These are phyloP conservation scores for Calidris pygmaea DNA, from an alignment of 2,113 vertebrate genomes.

Conservation along the genomic window DNA sequence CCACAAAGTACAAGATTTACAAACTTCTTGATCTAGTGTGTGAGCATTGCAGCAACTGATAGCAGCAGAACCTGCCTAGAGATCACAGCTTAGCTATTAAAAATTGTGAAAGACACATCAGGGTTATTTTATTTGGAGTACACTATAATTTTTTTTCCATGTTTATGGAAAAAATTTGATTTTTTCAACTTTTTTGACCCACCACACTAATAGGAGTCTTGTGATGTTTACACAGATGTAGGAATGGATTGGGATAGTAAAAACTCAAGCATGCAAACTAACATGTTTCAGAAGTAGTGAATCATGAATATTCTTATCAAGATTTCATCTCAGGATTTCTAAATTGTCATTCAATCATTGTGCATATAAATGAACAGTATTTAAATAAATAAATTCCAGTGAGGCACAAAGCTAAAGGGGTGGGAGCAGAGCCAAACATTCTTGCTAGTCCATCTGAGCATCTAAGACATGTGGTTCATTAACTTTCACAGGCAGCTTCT, in stretches of 20 bases:
- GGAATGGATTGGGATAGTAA: neutral
- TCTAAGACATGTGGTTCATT: neutral
- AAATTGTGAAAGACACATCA: neutral
- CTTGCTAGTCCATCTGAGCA: neutral
- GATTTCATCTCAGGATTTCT: neutral
- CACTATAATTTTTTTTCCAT: neutral
- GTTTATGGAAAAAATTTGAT: neutral
- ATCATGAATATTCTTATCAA: neutral
- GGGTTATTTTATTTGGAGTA: neutral
- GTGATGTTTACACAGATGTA: too few relatives aligned
- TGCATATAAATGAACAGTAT: neutral
- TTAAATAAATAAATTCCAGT: neutral
- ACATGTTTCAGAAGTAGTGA: neutral
- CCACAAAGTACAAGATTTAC: neutral
- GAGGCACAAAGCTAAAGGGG: neutral
- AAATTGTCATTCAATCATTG: neutral
- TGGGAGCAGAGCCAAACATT: neutral
- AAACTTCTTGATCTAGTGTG: neutral
- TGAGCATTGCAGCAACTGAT: neutral
- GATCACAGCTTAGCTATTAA: neutral
- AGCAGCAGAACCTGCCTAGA: neutral
- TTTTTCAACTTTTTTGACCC: neutral
- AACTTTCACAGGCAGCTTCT: neutral
- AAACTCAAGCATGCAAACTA: neutral
- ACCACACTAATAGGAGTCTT: neutral